These are phyloP conservation scores for Eilema caniola DNA, from an alignment of 2,888 invertebrate genomes.

Conservation along the genomic window DNA sequence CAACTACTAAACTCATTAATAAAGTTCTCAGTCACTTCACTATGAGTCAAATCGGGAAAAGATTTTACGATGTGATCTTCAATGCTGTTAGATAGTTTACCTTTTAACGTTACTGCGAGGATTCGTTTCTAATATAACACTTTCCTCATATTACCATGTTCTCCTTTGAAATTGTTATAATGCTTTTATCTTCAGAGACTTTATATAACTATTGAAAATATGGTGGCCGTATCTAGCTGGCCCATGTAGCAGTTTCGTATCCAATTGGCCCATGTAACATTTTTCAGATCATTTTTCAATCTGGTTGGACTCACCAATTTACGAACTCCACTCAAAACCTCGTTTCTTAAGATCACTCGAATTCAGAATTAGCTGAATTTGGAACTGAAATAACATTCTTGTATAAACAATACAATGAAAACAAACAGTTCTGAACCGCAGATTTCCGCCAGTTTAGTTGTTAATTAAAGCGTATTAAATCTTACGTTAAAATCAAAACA, in stretches of 20 bases:
- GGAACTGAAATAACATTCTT: not conserved
- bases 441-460: not conserved
- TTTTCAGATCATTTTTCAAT: not conserved
- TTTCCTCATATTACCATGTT: not conserved
- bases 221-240: too few species aligned
- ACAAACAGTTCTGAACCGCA: not conserved
- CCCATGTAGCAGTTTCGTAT: not conserved
- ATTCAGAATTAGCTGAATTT: slow-evolving; percentile 5
- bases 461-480: not conserved
- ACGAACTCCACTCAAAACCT: not conserved
- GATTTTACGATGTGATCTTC: too few species aligned
- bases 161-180: not conserved
- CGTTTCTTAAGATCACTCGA: not conserved
- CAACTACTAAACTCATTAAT: too few species aligned
- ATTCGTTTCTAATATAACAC: not conserved
- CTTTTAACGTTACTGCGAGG: not conserved
- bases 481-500: slow-evolving; percentile 1
- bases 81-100: too few species aligned
- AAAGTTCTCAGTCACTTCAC: too few species aligned
- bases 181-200: not conserved
- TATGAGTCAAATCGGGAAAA: too few species aligned
- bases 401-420: not conserved
- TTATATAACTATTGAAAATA: too few species aligned
- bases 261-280: not conserved
- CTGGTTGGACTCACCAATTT: not conserved